Evolutionary conservation across 2,888 invertebrate species (phyloP), one percentile per base, ranked within the genome.

Genomic region (Metopia argyrocephala): DNA sequence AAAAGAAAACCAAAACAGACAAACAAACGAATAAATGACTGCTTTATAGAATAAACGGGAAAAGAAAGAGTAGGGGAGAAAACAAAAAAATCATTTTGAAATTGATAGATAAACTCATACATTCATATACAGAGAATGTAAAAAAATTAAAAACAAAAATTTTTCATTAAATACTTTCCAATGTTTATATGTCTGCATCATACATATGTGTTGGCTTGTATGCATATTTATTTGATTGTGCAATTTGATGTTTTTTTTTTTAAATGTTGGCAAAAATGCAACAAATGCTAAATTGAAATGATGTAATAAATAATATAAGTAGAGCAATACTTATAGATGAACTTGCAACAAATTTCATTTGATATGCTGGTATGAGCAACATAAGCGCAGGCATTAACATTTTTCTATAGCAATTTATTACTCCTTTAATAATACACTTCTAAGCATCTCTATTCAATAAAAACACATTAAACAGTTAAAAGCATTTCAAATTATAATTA

Each of bases 111-210:
- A n/a, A 18, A 27, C 18, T 23, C n/a, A 38, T 25, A 31, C 5
- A 68, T n/a, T 27, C 9, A 52, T n/a, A 38, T 50, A 45, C 28
- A 52, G 61, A 54, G 28, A 68, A 68, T 54, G 6, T 15, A 48
- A 48, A 15, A 56, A 18, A n/a, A 56, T 15, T n/a, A n/a, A 56
- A 56, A 56, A 57, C 76, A 76, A 65, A 69, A 59, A 27, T 27
- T 50, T 70, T 76, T 70, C 57, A 70, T 76, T 76, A 70, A 76
- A 76, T 70, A 76, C 27, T 70, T 64, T 50, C n/a, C 70, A 76
- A 59, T 65, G 45, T 64, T 50, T 70, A 52, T n/a, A n/a, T n/a
- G n/a, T n/a, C n/a, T n/a, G n/a, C n/a, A n/a, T n/a, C n/a, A n/a
- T n/a, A n/a, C 52, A 5, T 45, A 31, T 61, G 45, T 68, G 21